Conservation (phyloP, 2,797 vertebrate genomes). For the Oophaga sylvatica region DNA sequence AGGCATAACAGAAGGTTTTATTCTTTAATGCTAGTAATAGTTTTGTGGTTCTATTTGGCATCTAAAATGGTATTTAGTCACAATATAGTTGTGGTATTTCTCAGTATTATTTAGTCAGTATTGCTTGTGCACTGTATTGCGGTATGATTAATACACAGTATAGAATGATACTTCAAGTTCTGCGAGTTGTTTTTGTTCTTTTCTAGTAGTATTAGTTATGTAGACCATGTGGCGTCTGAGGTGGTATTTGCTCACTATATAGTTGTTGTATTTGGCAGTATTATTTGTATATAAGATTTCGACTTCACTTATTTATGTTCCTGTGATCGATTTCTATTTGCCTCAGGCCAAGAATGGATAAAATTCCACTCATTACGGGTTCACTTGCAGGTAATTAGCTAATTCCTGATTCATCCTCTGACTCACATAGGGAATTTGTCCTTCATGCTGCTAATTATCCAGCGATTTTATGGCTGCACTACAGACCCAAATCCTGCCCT, state of each 20-base stretch:
- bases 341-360: background rate
- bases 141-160: no score
- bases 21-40: no score
- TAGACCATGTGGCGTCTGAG: no score
- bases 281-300: background rate
- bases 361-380: background rate
- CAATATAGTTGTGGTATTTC: background rate
- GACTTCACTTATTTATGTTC: background rate
- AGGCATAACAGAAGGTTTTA: no score
- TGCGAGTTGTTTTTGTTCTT: no score
- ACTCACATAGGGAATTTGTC: background rate
- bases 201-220: no score
- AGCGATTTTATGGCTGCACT: background rate
- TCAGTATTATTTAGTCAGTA: background rate
- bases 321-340: background rate
- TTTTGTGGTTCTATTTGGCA: background rate
- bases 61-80: background rate
- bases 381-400: conserved; percentile 29
- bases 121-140: no score
- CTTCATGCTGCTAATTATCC: conserved; percentile 6
- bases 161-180: no score
- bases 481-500: background rate
- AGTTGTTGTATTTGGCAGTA: background rate
- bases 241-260: background rate
- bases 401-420: conserved; percentile 11